phyloP scores from a whole-genome alignment of 2,888 invertebrate species.

The Netelia fuscicornis region DNA sequence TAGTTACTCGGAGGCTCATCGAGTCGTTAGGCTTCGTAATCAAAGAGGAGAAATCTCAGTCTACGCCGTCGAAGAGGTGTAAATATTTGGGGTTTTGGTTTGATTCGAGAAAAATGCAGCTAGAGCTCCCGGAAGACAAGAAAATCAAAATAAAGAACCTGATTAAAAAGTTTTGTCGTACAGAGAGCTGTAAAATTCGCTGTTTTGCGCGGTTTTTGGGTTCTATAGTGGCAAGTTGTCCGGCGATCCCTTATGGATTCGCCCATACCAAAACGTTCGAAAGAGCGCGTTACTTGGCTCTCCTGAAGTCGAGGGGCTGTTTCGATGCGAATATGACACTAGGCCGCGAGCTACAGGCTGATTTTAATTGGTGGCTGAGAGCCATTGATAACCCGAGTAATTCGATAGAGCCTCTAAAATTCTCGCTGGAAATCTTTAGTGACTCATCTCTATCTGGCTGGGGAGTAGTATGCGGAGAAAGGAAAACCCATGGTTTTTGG shows the following conservation, averaged over 20 bases:
- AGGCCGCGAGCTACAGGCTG: conserved; percentile 20
- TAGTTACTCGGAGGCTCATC: conserved; percentile 5
- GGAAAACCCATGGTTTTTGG: conserved; percentile 51
- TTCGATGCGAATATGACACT: conserved; percentile 48
- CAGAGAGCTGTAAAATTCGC: not conserved
- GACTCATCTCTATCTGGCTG: conserved; percentile 24
- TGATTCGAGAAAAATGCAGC: conserved; percentile 27
- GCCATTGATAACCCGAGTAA: conserved; percentile 1
- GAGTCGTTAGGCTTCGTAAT: conserved; percentile 19
- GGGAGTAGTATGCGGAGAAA: conserved; percentile 12
- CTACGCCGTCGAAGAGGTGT: conserved; percentile 32
- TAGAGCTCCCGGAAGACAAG: conserved; percentile 23
- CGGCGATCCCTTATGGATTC: conserved; percentile 24
- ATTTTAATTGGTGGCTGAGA: conserved; percentile 49
- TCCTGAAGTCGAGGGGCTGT: conserved; percentile 54
- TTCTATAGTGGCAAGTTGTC: not conserved
- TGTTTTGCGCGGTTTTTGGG: not conserved
- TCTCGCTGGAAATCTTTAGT: conserved; percentile 25
- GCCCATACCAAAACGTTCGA: conserved; percentile 48
- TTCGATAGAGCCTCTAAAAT: conserved; percentile 18
- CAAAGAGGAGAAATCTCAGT: conserved; percentile 36
- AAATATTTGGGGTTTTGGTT: conserved; percentile 29
- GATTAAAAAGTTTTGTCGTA: not conserved
- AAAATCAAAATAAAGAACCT: not conserved
- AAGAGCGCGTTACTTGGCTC: conserved; percentile 57